Evolutionary conservation across 1,140 invertebrate genomes (phyloP).

Genomic region (Homalodisca vitripennis): DNA sequence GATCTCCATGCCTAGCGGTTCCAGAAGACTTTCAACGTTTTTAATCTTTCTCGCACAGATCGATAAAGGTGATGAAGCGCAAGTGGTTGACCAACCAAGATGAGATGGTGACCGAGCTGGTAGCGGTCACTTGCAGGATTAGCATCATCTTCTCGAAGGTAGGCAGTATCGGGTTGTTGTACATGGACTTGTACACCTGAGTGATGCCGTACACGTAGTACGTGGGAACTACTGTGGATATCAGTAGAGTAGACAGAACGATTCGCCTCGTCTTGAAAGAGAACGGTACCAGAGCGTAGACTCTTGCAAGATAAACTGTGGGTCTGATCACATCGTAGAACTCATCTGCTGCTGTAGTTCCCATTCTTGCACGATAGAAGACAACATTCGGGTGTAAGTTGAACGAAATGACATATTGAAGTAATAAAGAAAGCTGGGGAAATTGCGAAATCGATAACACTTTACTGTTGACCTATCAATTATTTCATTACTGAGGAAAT

Average conservation of each 20-base stretch:
- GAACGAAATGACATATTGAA: no score
- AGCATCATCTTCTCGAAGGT: slow-evolving; percentile 25
- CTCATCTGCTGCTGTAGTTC: background rate
- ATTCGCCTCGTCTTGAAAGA: background rate
- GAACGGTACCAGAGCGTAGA: slow-evolving; percentile 9
- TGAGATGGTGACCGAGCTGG: background rate
- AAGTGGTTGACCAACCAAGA: slow-evolving; percentile 16
- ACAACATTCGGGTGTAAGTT: no score
- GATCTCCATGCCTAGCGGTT: background rate
- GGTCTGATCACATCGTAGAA: slow-evolving; percentile 15
- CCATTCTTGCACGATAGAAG: no score
- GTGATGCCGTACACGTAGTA: background rate
- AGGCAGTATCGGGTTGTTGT: slow-evolving; percentile 20
- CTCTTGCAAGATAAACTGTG: background rate
- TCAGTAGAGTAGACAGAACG: background rate
- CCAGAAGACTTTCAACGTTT: background rate
- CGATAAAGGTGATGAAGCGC: slow-evolving; percentile 5
- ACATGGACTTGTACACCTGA: background rate
- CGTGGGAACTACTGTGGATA: background rate
- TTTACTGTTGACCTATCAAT: no score
- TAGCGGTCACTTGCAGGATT: slow-evolving; percentile 14
- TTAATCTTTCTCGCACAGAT: background rate
- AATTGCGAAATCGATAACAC: no score
- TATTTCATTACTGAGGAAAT: no score
- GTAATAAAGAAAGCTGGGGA: no score